Base-by-base conservation (phyloP, 2,888 invertebrate species). In the Philereme transversata region DNA sequence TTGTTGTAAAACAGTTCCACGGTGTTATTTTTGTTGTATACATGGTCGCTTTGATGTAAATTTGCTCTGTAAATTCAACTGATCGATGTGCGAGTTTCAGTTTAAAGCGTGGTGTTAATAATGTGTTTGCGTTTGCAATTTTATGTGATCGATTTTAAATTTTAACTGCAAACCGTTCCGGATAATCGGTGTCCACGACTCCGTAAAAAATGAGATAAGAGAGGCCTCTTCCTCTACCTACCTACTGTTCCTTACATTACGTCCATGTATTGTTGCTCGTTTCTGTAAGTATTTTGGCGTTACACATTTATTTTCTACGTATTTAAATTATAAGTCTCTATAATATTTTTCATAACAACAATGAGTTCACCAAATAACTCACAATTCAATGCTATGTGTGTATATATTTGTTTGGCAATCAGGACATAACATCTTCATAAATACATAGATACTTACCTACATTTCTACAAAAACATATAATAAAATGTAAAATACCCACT, bases 221-320 rank as follows among this genome's bases (percentile, higher is more conserved):
- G 68, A 71, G 74, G 67, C 71, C 72, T 71, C 74, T 75, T 76
- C 74, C 70, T 71, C 69, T 72, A 48, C 43, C 41, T 51, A 50
- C 61, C 41, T 51, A 50, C 61, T 69, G 80, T 78, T 75, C 79
- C 79, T 75, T 77, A 81, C 74, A 75, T 75, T 77, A 84, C 87
- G 86, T 90, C 92, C 88, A 93, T 93, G 93, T 92, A 92, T 90
- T 93, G 93, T 92, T 93, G 93, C 80, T 93, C 93, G 67, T 90
- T 92, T 76, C 90, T 93, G 93, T 93, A 78, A 93, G 93, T 93
- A 80, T 64, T 51, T 22, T 44, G 5, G 10, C 44, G 10, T 9
- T 50, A 40, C 10, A 11, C 48, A 49, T 51, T 11, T 43, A 45
- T 49, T 45, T 22, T 22, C 5, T n/a, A 40, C 0, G 8, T 7